Percentiles rank a stretch among this genome's conserved stretches.
These are phyloP conservation scores for Trogon surrucura DNA, from an alignment of 2,113 vertebrate genomes.

Conservation along the genomic window DNA sequence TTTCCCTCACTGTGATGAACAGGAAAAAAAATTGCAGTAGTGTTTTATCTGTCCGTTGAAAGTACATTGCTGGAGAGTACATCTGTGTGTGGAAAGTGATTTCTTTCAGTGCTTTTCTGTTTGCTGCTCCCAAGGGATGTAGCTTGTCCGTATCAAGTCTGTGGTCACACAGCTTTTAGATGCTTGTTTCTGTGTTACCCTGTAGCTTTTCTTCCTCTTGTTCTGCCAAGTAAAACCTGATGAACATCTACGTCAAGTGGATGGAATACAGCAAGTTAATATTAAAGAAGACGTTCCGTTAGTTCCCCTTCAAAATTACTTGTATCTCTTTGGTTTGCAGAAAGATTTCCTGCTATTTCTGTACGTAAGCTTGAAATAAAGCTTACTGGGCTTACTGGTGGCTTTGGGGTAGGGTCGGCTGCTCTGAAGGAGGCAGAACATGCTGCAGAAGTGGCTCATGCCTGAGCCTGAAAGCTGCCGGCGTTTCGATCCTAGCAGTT, in stretches of 20 bases:
- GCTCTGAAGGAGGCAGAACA: not conserved
- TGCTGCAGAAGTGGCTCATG: not conserved
- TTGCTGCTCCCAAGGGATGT: not conserved
- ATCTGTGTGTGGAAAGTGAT: not conserved
- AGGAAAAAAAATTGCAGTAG: not conserved
- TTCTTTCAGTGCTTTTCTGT: not conserved
- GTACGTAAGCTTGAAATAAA: not conserved
- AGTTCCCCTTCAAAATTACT: not conserved
- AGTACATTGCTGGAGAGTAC: fast-evolving
- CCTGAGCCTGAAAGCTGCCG: not conserved
- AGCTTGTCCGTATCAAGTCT: not conserved
- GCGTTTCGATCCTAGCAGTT: not conserved
- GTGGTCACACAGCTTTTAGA: not conserved
- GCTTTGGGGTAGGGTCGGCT: not conserved
- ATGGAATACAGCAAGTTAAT: not conserved
- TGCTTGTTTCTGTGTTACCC: not conserved
- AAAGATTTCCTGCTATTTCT: not conserved
- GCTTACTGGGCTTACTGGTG: fast-evolving
- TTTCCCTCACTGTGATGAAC: not conserved
- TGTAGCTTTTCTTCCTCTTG: not conserved
- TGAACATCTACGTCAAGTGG: not conserved
- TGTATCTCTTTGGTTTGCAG: not conserved
- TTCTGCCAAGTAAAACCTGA: not conserved
- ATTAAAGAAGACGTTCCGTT: not conserved
- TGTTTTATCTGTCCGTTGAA: not conserved